These are phyloP conservation scores for Drosophila repletoides DNA, from an alignment of 1,140 invertebrate genomes.

Conservation along the genomic window DNA sequence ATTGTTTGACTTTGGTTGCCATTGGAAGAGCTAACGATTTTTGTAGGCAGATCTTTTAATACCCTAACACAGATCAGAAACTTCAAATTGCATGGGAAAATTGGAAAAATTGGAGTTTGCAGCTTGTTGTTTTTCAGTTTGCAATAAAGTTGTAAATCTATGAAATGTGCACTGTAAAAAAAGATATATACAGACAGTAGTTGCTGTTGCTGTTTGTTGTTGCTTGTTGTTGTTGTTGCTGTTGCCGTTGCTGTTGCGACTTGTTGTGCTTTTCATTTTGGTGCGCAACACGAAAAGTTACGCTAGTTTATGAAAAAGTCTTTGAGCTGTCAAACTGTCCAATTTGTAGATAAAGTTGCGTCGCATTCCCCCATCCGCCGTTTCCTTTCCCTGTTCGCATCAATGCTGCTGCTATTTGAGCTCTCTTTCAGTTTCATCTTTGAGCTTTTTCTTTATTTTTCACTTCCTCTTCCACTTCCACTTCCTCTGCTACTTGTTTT, in stretches of 20 bases:
- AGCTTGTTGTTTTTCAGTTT: not conserved
- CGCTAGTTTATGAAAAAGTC: conserved; percentile 58
- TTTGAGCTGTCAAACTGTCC: conserved; percentile 59
- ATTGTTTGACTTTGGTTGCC: no score
- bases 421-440: conserved; percentile 6
- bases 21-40: no score
- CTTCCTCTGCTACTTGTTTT: not conserved
- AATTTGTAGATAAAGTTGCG: conserved; percentile 59
- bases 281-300: conserved; percentile 45
- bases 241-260: not conserved
- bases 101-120: not conserved
- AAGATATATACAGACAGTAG: no score
- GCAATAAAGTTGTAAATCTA: conserved; percentile 34
- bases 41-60: not conserved
- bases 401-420: not conserved
- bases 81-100: no score
- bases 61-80: not conserved
- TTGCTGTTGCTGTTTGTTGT: not conserved
- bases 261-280: conserved; percentile 31
- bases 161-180: conserved; percentile 28
- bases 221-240: not conserved
- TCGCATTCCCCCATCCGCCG: not conserved
- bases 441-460: conserved; percentile 6
- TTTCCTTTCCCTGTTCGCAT: not conserved
- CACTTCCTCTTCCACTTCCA: no score